Base-by-base conservation (phyloP, 2,113 vertebrate species). In the Anarrhichthys ocellatus region DNA sequence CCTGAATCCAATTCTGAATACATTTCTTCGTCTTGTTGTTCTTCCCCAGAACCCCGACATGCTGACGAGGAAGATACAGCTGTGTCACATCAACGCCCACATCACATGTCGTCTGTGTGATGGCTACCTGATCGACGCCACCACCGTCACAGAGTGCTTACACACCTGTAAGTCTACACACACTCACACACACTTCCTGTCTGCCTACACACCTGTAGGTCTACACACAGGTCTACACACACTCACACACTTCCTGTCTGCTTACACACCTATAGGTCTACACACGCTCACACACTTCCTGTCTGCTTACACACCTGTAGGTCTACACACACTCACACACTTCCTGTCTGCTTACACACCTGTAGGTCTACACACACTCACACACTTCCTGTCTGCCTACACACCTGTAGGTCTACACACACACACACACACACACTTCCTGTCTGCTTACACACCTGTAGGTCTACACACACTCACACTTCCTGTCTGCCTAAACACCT, bases 11-110 rank as follows among this genome's bases (percentile, higher is more conserved):
- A 29, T 3, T 29, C 29, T 29, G 27, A 27, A 27, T 27, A 27
- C 1, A 29, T 29, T 29, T 38, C 5, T 54, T 22, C 1, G 7
- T 38, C 38, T 38, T 44, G 13, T 8, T 61, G 9, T 42, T 44
- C 24, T 10, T 56, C 67, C 14, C 0, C 91, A 99, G 97, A 97
- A 96, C 96, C 96, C 98, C 95, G 98, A 99, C 96, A 99, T 99
- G 98, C 95, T 99, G 96, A 99, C 98, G 36, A 96, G 98, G 93
- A 99, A 98, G 96, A 99, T 99, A 89, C 98, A 99, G 93, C 96
- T 99, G 91, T 98, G 97, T 97, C 98, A 99, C 93, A 99, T 99
- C 94, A 99, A 99, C 63, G 97, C 97, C 96, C 98, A 99, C 94
- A 99, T 99, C 95, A 99, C 98, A 75, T 99, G 98, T 95, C 97